Percentiles rank a stretch among this genome's conserved stretches.
Evolutionary conservation across 2,797 vertebrate genomes (phyloP).

Genomic region (Catamblyrhynchus diadema): DNA sequence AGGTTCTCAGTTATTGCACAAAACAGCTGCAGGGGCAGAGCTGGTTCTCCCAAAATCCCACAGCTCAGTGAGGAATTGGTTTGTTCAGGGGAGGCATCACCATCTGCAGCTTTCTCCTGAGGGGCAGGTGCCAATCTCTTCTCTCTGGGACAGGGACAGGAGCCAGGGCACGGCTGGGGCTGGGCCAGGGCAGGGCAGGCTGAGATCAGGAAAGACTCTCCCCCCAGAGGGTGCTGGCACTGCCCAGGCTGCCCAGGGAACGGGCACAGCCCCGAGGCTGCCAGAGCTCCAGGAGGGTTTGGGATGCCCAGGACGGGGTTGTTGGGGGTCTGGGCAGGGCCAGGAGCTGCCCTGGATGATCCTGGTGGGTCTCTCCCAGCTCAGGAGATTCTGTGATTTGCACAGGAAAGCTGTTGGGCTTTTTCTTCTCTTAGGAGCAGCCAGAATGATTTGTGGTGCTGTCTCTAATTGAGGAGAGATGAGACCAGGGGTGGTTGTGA

Average conservation of each 20-base stretch:
- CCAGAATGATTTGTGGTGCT: fast-evolving
- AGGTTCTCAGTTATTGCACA: neutral
- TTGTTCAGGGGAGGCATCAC: neutral
- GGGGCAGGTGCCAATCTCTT: neutral
- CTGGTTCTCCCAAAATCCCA: neutral
- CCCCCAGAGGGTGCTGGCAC: neutral
- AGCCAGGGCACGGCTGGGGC: fast-evolving
- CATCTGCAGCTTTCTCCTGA: neutral
- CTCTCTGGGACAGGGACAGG: neutral
- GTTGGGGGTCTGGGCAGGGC: neutral
- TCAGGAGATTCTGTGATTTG: neutral
- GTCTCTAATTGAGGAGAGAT: neutral
- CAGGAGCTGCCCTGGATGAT: fast-evolving
- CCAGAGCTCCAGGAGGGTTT: neutral
- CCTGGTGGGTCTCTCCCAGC: fast-evolving
- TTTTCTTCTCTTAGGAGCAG: neutral
- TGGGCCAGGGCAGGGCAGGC: fast-evolving
- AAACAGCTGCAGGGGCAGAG: neutral
- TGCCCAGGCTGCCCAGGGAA: neutral
- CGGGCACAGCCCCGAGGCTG: neutral
- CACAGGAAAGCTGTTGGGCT: neutral
- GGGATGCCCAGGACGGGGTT: neutral
- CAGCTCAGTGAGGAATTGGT: neutral
- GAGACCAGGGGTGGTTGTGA: neutral
- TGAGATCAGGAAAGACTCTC: fast-evolving